A percentile compares a stretch with the other conserved stretches of the same genome.
Evolutionary conservation across 1,140 invertebrate species (phyloP).

Genomic region (Hyles vespertilio): DNA sequence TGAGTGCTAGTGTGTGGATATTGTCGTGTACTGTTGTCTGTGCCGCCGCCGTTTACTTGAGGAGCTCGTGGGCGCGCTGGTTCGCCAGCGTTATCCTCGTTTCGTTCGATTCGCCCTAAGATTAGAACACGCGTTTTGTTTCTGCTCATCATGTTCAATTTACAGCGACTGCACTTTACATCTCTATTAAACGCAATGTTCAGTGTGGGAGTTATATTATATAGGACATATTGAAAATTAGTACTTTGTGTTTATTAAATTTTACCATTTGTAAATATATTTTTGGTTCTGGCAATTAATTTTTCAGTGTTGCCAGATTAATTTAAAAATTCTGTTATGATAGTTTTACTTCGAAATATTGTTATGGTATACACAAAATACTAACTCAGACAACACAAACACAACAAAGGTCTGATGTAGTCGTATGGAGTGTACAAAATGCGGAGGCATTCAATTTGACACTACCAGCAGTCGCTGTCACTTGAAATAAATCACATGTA

Average conservation of each 20-base stretch:
- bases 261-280: no score
- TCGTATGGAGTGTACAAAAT: not conserved
- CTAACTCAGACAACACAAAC: no score
- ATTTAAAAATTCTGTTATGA: no score
- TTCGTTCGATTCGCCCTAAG: constrained; percentile 83
- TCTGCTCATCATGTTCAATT: constrained; percentile 32
- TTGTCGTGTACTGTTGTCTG: constrained; percentile 32
- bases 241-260: no score
- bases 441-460: not conserved
- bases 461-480: constrained; percentile 33
- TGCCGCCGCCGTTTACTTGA: constrained; percentile 81
- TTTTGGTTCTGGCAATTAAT: no score
- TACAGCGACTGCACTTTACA: constrained; percentile 29
- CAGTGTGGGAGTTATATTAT: no score
- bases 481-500: constrained; percentile 25
- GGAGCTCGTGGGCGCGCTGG: constrained; percentile 88
- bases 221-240: no score
- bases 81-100: constrained; percentile 90
- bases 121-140: constrained; percentile 59
- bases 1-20: constrained; percentile 41
- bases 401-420: no score
- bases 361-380: no score
- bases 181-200: no score
- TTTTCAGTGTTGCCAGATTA: no score
- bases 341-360: no score